Conservation (phyloP, 2,113 vertebrate genomes). For the Eulacestoma nigropectus region DNA sequence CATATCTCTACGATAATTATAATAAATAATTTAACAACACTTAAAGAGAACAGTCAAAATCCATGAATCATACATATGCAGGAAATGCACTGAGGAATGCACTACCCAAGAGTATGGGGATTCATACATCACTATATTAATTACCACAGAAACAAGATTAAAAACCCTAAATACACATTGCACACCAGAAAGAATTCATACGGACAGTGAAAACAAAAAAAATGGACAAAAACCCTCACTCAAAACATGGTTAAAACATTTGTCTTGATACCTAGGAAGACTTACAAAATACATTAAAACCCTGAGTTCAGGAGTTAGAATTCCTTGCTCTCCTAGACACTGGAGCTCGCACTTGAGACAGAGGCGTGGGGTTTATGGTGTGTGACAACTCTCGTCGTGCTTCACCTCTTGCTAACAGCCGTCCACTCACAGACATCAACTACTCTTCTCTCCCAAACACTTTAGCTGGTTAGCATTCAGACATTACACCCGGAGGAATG, state of each 20-base stretch:
- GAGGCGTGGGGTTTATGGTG: background rate
- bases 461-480: background rate
- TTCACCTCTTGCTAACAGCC: background rate
- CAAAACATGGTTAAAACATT: background rate
- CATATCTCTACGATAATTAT: background rate
- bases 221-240: rapidly evolving
- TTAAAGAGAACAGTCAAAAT: background rate
- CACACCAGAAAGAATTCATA: background rate
- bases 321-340: background rate
- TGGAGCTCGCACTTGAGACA: background rate
- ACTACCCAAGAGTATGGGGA: background rate
- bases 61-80: background rate
- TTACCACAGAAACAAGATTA: background rate
- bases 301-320: background rate
- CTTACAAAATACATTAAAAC: background rate
- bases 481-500: background rate
- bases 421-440: background rate
- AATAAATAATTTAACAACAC: background rate
- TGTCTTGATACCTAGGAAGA: background rate
- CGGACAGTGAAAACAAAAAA: background rate
- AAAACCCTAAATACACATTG: background rate
- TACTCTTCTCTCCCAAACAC: background rate
- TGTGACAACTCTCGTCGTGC: background rate
- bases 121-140: background rate
- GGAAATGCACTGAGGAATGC: background rate